Percentiles rank a stretch among this genome's conserved stretches.
Evolutionary conservation across 2,113 vertebrate genomes (phyloP).

Genomic region (Poeciliopsis turrubarensis): DNA sequence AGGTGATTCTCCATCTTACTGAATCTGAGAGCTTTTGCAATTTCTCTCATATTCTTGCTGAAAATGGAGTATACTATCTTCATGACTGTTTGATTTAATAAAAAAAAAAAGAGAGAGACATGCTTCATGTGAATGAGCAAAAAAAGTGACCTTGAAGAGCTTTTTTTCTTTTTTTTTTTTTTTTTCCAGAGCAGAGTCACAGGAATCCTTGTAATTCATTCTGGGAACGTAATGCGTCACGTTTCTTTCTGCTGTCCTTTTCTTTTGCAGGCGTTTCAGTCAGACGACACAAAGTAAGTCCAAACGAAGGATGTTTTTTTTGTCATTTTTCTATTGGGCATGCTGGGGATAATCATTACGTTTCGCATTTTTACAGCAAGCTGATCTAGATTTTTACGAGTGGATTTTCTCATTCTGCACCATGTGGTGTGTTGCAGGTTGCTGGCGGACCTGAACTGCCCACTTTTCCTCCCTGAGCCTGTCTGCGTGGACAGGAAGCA

Average conservation of each 20-base stretch:
- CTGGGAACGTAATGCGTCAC: background rate
- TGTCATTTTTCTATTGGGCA: background rate
- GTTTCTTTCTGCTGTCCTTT: conserved; percentile 28
- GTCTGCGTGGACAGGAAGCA: conserved; percentile 70
- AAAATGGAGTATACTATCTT: background rate
- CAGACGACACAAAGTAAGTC: conserved; percentile 78
- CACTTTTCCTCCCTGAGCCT: conserved; percentile 62
- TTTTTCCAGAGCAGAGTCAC: conserved; percentile 7
- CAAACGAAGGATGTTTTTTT: background rate
- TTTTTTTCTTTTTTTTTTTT: no score
- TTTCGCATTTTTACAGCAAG: no score
- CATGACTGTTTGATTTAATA: background rate
- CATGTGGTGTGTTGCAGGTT: conserved; percentile 49
- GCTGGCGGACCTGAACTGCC: conserved; percentile 65
- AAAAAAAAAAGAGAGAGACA: background rate
- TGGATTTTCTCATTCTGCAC: background rate
- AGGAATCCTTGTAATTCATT: background rate
- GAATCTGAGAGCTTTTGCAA: background rate
- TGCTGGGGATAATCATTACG: background rate
- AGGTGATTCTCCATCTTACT: background rate
- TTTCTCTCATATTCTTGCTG: background rate
- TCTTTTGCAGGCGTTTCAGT: conserved; percentile 74
- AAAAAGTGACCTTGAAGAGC: background rate
- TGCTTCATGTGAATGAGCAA: background rate
- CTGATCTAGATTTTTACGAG: no score